Evolutionary conservation across 2,888 invertebrate genomes (phyloP).

Genomic region (Coleophora flavipennella): DNA sequence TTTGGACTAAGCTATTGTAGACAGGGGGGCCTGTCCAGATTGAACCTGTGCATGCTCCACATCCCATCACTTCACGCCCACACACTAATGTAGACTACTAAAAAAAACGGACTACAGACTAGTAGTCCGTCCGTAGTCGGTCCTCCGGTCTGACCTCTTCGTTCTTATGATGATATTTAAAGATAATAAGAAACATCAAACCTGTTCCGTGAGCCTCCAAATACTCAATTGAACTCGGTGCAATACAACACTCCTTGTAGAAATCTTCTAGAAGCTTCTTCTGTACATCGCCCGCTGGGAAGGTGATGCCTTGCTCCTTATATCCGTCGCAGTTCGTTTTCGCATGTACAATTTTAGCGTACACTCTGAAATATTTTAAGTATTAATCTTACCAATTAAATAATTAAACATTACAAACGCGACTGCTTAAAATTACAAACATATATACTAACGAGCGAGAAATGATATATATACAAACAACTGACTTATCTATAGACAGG

Average conservation of each 20-base stretch:
- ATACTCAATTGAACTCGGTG: slow-evolving; percentile 80
- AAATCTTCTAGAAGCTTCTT: slow-evolving; percentile 74
- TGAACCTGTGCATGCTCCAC: no score
- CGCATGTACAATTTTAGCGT: slow-evolving; percentile 81
- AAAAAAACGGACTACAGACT: background rate
- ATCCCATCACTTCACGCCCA: no score
- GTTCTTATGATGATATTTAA: background rate
- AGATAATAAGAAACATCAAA: slow-evolving; percentile 12
- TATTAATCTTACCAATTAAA: no score
- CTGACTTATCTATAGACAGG: no score
- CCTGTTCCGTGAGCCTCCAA: slow-evolving; percentile 92
- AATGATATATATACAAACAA: no score
- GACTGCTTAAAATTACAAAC: no score
- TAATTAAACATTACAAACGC: no score
- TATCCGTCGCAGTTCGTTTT: slow-evolving; percentile 87
- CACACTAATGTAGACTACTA: no score
- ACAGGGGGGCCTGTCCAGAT: no score
- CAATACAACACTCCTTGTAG: slow-evolving; percentile 78
- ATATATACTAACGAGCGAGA: no score
- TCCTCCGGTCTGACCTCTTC: background rate
- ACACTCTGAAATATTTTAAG: slow-evolving; percentile 34
- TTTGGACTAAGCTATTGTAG: no score
- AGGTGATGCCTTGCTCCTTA: slow-evolving; percentile 80
- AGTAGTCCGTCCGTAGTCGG: background rate
- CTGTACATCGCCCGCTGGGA: slow-evolving; percentile 77